phyloP scores from a whole-genome alignment of 2,888 invertebrate genomes.

The Drosophila mulleri region DNA sequence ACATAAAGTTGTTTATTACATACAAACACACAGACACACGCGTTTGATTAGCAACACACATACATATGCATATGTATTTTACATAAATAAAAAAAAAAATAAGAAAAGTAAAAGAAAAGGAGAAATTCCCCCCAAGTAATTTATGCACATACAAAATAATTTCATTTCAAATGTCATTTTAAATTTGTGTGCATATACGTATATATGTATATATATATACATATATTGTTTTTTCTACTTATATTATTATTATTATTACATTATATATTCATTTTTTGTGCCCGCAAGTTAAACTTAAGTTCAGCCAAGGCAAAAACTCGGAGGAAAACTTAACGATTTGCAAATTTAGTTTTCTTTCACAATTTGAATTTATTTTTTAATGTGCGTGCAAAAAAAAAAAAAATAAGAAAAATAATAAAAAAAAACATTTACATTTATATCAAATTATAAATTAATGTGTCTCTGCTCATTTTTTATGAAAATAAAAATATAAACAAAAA shows the following conservation, averaged over 20 bases:
- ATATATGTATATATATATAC: conserved; percentile 7
- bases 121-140: conserved; percentile 28
- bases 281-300: conserved; percentile 72
- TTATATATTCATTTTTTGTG: conserved; percentile 38
- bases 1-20: conserved; percentile 17
- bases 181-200: conserved; percentile 58
- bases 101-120: neutral
- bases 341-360: conserved; percentile 53
- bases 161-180: conserved; percentile 71
- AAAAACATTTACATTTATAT: conserved; percentile 46
- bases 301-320: conserved; percentile 32
- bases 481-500: conserved; percentile 33
- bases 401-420: neutral
- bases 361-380: conserved; percentile 9
- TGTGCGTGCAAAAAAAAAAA: neutral
- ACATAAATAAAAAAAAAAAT: conserved; percentile 41
- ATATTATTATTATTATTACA: conserved; percentile 34
- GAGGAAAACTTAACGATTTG: conserved; percentile 34
- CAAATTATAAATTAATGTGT: conserved; percentile 54
- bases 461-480: conserved; percentile 66
- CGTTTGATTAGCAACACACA: conserved; percentile 13
- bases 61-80: conserved; percentile 50
- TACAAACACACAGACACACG: conserved; percentile 2
- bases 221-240: conserved; percentile 43
- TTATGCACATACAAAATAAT: conserved; percentile 49